Evolutionary conservation across 2,113 vertebrate genomes (phyloP), one percentile per base, ranked within the genome.

Genomic region (Paraplagusia blochii): DNA sequence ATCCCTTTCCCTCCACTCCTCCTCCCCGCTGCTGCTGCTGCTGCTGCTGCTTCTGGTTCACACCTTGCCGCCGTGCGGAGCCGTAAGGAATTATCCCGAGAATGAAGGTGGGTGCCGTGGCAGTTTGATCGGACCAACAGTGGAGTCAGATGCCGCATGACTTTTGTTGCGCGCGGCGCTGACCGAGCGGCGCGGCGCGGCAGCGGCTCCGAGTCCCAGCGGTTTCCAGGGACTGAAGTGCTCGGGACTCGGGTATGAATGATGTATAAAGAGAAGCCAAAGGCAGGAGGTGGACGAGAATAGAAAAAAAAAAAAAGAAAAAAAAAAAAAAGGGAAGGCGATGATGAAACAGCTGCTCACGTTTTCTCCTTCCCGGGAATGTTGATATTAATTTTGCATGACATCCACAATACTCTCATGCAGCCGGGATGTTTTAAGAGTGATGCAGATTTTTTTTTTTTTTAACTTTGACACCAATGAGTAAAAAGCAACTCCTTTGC

Each of bases 81-180:
- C 87, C 55, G 80, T 89, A 72, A 63, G 90, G 87, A 92, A 85
- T 88, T 91, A 92, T 76, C 90, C 90, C 22, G 89, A 92, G 35
- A 92, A 92, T 87, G 90, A 92, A 91, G 90, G 90, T 92, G 85
- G 77, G 90, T 69, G 65, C 19, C 47, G 43, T 34, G 19, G 15
- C 2, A 8, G 34, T 44, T 8, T 34, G 33, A 34, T 59, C 55
- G 63, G 58, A 52, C 55, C 58, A 17, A 14, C 15, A 52, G 44
- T 39, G 22, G 59, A 63, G 53, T 60, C 64, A 33, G 52, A 48
- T 38, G 22, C 22, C 6, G 10, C 44, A 8, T 61, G 59, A 71
- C 51, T 60, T 36, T 38, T 38, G 18, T 12, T 19, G 46, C n/a
- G 33, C 13, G 48, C 13, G 9, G 48, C 14, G 9, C 63, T n/a